A percentile compares a stretch with the other conserved stretches of the same genome.
Conservation (phyloP, 2,113 vertebrate species). For the Ranitomeya imitator region DNA sequence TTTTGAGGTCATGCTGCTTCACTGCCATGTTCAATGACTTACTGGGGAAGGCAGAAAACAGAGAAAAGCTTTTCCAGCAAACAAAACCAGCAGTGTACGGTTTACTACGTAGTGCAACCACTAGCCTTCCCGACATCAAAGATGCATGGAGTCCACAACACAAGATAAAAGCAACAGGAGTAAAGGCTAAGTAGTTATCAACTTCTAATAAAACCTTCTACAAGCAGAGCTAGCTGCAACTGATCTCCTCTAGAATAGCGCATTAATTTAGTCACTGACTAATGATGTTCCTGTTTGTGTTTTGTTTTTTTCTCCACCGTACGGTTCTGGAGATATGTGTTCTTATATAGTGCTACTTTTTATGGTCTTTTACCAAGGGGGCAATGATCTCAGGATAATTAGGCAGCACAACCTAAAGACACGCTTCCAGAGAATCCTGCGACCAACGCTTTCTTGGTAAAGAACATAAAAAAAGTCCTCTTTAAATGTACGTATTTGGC, state of each 20-base stretch:
- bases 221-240: not conserved
- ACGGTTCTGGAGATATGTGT: too few species aligned
- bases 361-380: too few species aligned
- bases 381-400: too few species aligned
- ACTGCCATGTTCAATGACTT: conserved; percentile 38
- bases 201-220: not conserved
- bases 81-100: conserved; percentile 33
- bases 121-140: conserved; percentile 4
- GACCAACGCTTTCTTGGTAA: too few species aligned
- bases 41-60: conserved; percentile 28
- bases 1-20: conserved; percentile 45
- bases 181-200: not conserved
- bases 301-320: too few species aligned
- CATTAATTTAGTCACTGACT: not conserved
- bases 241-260: not conserved
- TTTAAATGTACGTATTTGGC: too few species aligned
- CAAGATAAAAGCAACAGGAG: conserved; percentile 7
- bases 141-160: not conserved
- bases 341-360: too few species aligned
- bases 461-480: too few species aligned
- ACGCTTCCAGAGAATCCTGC: too few species aligned
- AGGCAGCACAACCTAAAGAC: too few species aligned
- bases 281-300: too few species aligned
- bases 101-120: not conserved
- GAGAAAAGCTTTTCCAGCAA: conserved; percentile 14